These are phyloP conservation scores for Fissipunctia ypsillon DNA, from an alignment of 2,888 invertebrate species.

Conservation along the genomic window DNA sequence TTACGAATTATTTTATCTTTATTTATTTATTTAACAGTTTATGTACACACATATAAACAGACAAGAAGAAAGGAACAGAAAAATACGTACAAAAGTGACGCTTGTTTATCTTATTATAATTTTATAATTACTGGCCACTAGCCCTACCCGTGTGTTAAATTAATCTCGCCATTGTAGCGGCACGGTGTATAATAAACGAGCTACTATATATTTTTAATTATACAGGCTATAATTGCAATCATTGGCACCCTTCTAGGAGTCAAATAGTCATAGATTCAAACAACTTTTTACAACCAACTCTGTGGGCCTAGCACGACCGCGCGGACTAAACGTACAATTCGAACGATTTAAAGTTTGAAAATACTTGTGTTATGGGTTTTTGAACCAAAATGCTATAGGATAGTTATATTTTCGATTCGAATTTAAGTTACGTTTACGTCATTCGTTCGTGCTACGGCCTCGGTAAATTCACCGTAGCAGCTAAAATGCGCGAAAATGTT, in stretches of 20 bases:
- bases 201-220: not conserved
- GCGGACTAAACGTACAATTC: not conserved
- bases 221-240: not conserved
- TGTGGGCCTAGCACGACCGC: not conserved
- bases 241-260: not conserved
- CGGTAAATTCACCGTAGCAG: not conserved
- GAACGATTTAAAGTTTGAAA: not conserved
- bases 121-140: too few species aligned
- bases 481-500: not conserved
- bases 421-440: not conserved
- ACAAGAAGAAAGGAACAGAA: too few species aligned
- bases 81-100: too few species aligned
- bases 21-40: too few species aligned
- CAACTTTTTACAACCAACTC: not conserved
- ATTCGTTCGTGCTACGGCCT: not conserved
- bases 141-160: too few species aligned
- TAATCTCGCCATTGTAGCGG: too few species aligned
- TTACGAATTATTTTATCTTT: too few species aligned
- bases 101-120: too few species aligned
- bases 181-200: not conserved
- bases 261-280: slow-evolving; percentile 1
- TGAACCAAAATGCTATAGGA: not conserved
- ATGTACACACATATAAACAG: too few species aligned
- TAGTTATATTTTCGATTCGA: not conserved
- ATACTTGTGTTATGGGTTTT: not conserved